Conservation (phyloP, 2,888 invertebrate species). For the Drosophila dives region DNA sequence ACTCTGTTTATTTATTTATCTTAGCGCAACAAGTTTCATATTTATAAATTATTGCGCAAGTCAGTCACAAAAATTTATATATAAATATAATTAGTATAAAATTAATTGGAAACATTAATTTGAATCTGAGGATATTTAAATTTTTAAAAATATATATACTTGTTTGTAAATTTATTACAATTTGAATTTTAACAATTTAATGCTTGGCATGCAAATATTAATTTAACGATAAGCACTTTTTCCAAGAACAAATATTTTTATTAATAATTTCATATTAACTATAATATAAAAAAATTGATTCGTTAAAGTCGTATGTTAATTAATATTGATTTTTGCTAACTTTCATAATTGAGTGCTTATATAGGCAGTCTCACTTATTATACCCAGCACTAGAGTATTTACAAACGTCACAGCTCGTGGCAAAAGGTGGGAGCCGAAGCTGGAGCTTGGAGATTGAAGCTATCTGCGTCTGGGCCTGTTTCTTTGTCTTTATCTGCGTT, state of each 20-base stretch:
- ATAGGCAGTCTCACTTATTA: neutral
- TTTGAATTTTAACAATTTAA: neutral
- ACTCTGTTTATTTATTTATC: slow-evolving; percentile 17
- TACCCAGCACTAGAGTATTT: slow-evolving; percentile 24
- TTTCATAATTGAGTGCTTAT: neutral
- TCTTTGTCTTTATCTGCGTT: slow-evolving; percentile 37
- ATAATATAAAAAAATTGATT: neutral
- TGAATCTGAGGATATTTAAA: neutral
- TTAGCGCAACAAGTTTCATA: neutral
- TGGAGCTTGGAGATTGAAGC: slow-evolving; percentile 22
- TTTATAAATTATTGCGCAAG: neutral
- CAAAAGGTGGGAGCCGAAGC: slow-evolving; percentile 30
- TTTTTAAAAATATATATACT: neutral
- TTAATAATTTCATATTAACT: neutral
- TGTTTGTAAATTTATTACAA: neutral
- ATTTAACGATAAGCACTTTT: neutral
- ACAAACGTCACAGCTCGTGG: slow-evolving; percentile 22
- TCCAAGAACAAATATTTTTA: neutral
- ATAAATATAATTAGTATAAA: neutral
- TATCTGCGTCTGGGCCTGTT: slow-evolving; percentile 24
- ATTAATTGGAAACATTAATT: neutral
- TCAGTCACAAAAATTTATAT: neutral
- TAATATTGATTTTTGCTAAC: neutral
- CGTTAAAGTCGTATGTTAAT: neutral
- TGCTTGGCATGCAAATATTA: neutral